A percentile compares a stretch with the other conserved stretches of the same genome.
phyloP scores from a whole-genome alignment of 1,140 invertebrate genomes.

The Sarcophaga peregrina region DNA sequence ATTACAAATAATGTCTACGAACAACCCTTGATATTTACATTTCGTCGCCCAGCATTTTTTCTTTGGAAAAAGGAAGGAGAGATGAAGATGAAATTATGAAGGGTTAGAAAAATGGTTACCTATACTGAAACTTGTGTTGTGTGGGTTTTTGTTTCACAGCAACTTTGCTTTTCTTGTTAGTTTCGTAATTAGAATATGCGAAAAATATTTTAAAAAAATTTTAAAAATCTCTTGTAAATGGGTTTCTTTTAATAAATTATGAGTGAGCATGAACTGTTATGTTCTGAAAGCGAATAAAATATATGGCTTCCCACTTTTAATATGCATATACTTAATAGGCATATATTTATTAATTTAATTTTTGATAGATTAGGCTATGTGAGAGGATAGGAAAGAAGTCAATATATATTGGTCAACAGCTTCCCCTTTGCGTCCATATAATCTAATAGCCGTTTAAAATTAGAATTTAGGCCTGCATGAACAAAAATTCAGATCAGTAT shows the following conservation, averaged over 20 bases:
- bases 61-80: neutral
- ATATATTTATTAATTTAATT: too few relatives aligned
- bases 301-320: too few relatives aligned
- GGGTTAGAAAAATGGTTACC: neutral
- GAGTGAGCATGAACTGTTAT: neutral
- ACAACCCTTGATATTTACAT: conserved; percentile 14
- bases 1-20: neutral
- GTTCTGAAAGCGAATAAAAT: too few relatives aligned
- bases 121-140: neutral
- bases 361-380: too few relatives aligned
- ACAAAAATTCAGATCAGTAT: too few relatives aligned
- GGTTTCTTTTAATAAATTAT: neutral
- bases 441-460: too few relatives aligned
- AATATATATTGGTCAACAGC: too few relatives aligned
- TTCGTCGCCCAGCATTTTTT: neutral
- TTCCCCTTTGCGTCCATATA: too few relatives aligned
- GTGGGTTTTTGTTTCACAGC: neutral
- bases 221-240: neutral
- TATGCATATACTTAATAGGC: too few relatives aligned
- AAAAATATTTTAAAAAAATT: neutral
- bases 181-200: neutral
- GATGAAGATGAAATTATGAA: neutral
- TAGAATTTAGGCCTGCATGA: too few relatives aligned
- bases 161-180: neutral
- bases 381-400: too few relatives aligned